Percentiles rank a stretch among this genome's conserved stretches.
phyloP scores from a whole-genome alignment of 2,888 invertebrate species.

The Orchesella flavescens region DNA sequence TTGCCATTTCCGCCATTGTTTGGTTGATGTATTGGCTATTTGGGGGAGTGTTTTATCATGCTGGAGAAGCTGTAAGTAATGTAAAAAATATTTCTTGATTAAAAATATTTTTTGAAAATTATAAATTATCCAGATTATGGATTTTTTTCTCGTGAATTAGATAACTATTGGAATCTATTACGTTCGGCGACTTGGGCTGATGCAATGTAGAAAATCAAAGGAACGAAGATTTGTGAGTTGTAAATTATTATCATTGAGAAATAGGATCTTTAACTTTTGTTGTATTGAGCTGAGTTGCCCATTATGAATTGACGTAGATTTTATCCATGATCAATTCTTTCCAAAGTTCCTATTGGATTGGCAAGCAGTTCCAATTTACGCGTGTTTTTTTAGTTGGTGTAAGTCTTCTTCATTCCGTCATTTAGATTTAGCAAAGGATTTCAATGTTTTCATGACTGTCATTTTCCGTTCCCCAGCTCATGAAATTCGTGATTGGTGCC shows the following conservation, averaged over 20 bases:
- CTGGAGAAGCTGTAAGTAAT: neutral
- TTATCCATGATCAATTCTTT: neutral
- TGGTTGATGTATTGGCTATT: neutral
- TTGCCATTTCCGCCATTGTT: neutral
- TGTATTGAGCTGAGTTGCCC: no score
- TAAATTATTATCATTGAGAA: neutral
- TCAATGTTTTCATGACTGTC: neutral
- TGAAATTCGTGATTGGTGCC: neutral
- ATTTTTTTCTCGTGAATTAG: neutral
- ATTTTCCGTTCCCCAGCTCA: neutral
- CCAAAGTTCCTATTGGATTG: neutral
- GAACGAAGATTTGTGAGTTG: neutral
- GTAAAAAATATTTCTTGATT: no score
- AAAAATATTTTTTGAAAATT: neutral
- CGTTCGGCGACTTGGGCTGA: neutral
- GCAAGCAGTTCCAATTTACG: neutral
- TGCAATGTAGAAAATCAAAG: neutral
- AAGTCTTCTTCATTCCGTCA: no score
- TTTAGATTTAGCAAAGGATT: no score
- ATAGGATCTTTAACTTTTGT: no score
- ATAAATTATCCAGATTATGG: neutral
- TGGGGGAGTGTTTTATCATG: neutral
- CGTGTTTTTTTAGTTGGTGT: neutral
- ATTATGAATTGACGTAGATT: neutral
- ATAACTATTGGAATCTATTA: neutral